Base-by-base conservation (phyloP, 2,888 invertebrate species). In the Tiliacea aurago region DNA sequence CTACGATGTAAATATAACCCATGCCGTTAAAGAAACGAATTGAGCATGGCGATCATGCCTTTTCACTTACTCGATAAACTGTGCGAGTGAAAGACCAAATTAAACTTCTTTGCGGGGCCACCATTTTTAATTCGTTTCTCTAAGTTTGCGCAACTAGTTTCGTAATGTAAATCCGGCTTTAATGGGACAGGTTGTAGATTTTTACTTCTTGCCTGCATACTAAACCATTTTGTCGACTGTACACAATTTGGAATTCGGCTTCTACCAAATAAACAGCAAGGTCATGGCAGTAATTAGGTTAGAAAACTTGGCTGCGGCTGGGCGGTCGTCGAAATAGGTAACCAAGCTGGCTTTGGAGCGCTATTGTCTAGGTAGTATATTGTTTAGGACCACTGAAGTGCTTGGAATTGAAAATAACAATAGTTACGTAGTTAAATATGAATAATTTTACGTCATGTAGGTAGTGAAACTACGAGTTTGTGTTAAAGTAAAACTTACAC, bases 251-350 rank as follows among this genome's bases (percentile, higher is more conserved):
- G 20, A 37, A 58, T 76, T 58, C 18, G 20, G 11, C 2, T 56
- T 41, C 20, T 23, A 23, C 3, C 33, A 37, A 53, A 13, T 59
- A 69, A 43, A 62, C 41, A 63, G 56, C 53, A 28, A 61, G 59
- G 62, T 56, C 62, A 43, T 51, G 78, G 28, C 28, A 53, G 62
- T 78, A 55, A 63, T 76, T 63, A 63, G 55, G 56, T 63, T 58
- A 15, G 37, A 28, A 63, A 58, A 76, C 59, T 67, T 67, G 59
- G 53, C 53, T 61, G 45, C 13, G 78, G 75, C 23, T 20, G 41
- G n/a, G 18, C 7, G 23, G n/a, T 45, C 23, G n/a, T 18, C 28
- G 18, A 37, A 37, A 76, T 62, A 62, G 37, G n/a, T 51, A 53
- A 47, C 7, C 18, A 18, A 47, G 15, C 18, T 53, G n/a, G 45